These are phyloP conservation scores for Eupithecia abbreviata DNA, from an alignment of 2,888 invertebrate species.

Conservation along the genomic window DNA sequence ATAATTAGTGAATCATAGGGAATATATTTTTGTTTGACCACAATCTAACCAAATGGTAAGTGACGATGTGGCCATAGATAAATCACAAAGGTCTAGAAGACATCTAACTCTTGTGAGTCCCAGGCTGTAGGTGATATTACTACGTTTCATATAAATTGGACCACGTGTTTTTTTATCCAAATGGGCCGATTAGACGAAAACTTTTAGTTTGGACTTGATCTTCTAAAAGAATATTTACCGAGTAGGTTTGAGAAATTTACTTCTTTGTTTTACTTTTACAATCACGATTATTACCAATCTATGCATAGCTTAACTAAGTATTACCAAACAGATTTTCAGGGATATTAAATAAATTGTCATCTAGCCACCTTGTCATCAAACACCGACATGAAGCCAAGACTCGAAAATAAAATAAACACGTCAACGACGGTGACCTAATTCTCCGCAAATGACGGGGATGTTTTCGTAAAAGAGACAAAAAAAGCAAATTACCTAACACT, in stretches of 20 bases:
- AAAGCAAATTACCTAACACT: conserved; percentile 30
- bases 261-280: too few species aligned
- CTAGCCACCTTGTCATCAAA: neutral
- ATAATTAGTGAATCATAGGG: neutral
- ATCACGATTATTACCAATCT: too few species aligned
- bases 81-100: too few species aligned
- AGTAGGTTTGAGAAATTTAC: too few species aligned
- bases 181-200: too few species aligned
- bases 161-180: neutral
- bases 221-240: too few species aligned
- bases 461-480: conserved; percentile 17
- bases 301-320: neutral
- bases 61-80: too few species aligned
- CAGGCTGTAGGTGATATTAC: too few species aligned
- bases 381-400: neutral
- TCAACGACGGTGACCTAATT: conserved; percentile 15
- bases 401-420: conserved; percentile 2
- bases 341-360: neutral
- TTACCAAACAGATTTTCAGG: neutral
- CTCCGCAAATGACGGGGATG: neutral
- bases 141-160: neutral
- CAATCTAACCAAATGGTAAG: too few species aligned
- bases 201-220: too few species aligned
- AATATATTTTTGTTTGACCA: too few species aligned
- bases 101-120: too few species aligned